A percentile compares a stretch with the other conserved stretches of the same genome.
phyloP scores from a whole-genome alignment of 2,797 vertebrate species.

The Discoglossus pictus region DNA sequence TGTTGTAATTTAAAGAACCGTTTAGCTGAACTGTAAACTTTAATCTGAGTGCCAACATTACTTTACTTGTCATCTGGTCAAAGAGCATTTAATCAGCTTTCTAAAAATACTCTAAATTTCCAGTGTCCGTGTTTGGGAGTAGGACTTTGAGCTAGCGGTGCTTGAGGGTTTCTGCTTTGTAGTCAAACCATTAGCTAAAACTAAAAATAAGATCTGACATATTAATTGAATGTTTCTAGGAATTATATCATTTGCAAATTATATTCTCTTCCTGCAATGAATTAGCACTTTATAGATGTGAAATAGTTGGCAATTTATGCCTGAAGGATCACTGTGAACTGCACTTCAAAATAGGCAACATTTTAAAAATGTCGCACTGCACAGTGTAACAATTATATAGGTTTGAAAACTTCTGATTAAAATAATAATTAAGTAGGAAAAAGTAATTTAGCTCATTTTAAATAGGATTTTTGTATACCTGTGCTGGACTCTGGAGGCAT shows the following conservation, averaged over 20 bases:
- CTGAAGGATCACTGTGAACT: no score
- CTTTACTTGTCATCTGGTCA: conserved; percentile 13
- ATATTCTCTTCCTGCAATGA: not conserved
- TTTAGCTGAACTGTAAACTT: conserved; percentile 5
- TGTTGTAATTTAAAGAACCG: not conserved
- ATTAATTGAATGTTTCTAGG: conserved; percentile 18
- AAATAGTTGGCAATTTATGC: conserved; percentile 17
- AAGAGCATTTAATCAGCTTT: conserved; percentile 20
- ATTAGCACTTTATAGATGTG: conserved; percentile 18
- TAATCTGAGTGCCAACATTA: not conserved
- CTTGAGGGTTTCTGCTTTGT: not conserved
- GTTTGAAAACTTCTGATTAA: no score
- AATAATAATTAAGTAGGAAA: no score
- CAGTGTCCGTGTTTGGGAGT: no score
- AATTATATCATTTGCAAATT: conserved; percentile 4
- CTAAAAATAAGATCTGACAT: not conserved
- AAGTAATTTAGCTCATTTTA: no score
- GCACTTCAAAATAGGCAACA: no score
- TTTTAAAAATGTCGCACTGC: no score
- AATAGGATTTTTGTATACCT: no score
- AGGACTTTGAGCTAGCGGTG: no score
- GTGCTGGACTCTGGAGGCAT: no score
- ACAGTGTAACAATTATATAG: no score
- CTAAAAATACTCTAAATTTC: not conserved
- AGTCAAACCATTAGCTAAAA: not conserved